A percentile compares a stretch with the other conserved stretches of the same genome.
These are phyloP conservation scores for Onchidella celtica DNA, from an alignment of 2,888 invertebrate species.

Conservation along the genomic window DNA sequence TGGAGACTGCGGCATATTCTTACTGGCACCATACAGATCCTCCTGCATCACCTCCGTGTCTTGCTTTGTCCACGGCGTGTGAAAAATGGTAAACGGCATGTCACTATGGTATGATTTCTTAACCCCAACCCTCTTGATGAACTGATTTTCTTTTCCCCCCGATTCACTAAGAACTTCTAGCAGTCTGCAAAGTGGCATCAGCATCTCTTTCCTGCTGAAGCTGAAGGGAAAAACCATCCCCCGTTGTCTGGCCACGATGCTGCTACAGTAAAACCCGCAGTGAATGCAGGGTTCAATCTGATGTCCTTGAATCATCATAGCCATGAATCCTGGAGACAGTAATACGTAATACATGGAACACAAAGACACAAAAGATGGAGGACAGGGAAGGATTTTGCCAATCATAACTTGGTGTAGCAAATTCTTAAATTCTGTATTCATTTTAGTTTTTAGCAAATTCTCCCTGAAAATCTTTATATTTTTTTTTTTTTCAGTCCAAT, in stretches of 20 bases:
- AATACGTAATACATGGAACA: no score
- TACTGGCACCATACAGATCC: neutral
- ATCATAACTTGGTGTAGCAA: no score
- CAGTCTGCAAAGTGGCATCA: neutral
- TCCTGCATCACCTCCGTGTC: neutral
- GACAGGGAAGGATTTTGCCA: no score
- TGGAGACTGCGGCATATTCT: no score
- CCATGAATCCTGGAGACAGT: conserved; percentile 37
- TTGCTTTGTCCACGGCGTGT: neutral
- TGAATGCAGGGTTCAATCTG: conserved; percentile 11
- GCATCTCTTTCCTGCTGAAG: neutral
- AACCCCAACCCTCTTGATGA: neutral
- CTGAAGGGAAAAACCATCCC: conserved; percentile 1
- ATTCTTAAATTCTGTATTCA: no score
- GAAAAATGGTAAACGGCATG: conserved; percentile 32
- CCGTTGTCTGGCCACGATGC: neutral
- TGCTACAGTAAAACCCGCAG: conserved; percentile 10
- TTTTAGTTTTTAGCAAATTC: no score
- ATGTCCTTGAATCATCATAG: conserved; percentile 36
- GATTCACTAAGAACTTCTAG: neutral
- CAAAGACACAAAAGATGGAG: no score
- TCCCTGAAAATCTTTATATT: no score
- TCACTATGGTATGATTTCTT: neutral
- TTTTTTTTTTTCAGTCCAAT: no score
- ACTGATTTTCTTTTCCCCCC: neutral